Evolutionary conservation across 2,797 vertebrate species (phyloP).

Genomic region (Euphonia xanthogaster): DNA sequence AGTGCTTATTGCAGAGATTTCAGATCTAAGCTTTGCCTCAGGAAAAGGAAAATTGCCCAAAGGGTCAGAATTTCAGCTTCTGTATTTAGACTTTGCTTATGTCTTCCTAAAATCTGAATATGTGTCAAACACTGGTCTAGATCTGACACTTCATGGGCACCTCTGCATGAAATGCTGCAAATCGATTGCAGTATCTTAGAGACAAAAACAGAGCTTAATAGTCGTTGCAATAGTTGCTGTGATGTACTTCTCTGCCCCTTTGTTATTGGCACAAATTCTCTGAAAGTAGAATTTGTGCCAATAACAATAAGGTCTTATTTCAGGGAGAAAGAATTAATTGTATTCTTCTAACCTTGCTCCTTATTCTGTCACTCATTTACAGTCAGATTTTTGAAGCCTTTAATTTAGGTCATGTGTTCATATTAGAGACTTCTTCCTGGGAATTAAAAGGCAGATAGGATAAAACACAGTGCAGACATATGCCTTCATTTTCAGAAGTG

Average conservation of each 20-base stretch:
- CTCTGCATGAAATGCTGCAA: background rate
- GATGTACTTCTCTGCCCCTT: background rate
- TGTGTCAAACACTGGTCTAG: background rate
- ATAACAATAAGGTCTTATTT: background rate
- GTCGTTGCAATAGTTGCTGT: background rate
- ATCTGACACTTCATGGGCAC: background rate
- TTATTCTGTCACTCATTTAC: background rate
- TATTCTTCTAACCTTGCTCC: background rate
- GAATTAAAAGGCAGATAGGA: background rate
- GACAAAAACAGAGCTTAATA: background rate
- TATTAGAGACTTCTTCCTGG: background rate
- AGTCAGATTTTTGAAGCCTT: background rate
- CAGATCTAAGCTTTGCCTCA: background rate
- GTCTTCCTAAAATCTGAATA: background rate
- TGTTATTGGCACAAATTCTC: background rate
- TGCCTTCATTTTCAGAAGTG: background rate
- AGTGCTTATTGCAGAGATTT: background rate
- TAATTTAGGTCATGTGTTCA: background rate
- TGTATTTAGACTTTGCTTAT: background rate
- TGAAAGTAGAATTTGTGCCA: too few relatives aligned
- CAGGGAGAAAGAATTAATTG: background rate
- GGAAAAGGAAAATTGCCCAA: background rate
- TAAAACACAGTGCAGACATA: background rate
- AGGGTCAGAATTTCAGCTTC: background rate
- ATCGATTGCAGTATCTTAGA: background rate